phyloP scores from a whole-genome alignment of 2,888 invertebrate genomes.

The Euphydryas editha region DNA sequence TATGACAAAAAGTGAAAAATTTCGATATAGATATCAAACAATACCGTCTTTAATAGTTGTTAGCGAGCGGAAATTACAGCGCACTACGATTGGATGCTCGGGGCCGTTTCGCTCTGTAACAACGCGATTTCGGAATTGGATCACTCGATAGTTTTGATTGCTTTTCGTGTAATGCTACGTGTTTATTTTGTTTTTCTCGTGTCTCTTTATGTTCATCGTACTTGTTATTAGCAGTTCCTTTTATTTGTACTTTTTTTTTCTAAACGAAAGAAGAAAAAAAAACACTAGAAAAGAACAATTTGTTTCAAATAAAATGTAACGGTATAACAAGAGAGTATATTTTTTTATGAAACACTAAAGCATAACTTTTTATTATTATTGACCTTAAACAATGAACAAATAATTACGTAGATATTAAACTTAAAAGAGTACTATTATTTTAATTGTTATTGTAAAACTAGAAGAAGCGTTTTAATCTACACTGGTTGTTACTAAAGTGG shows the following conservation, averaged over 20 bases:
- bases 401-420: conserved; percentile 1
- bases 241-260: neutral
- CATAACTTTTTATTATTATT: neutral
- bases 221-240: conserved; percentile 5
- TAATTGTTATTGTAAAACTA: conserved; percentile 40
- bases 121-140: conserved; percentile 64
- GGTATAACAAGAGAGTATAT: neutral
- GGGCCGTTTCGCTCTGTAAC: conserved; percentile 58
- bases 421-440: neutral
- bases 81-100: conserved; percentile 46
- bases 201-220: conserved; percentile 19
- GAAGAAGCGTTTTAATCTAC: conserved; percentile 47
- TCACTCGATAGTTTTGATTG: conserved; percentile 72
- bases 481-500: conserved; percentile 39
- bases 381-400: neutral
- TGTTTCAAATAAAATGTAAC: too few species aligned
- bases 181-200: conserved; percentile 29
- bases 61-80: conserved; percentile 65
- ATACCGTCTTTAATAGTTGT: conserved; percentile 61
- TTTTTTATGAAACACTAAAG: neutral
- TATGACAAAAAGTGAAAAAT: conserved; percentile 27
- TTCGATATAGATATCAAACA: conserved; percentile 53
- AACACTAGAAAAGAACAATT: neutral
- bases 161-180: conserved; percentile 59
- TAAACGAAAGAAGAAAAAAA: neutral